Base-by-base conservation (phyloP, 1,140 invertebrate species). In the Papilio helenus region DNA sequence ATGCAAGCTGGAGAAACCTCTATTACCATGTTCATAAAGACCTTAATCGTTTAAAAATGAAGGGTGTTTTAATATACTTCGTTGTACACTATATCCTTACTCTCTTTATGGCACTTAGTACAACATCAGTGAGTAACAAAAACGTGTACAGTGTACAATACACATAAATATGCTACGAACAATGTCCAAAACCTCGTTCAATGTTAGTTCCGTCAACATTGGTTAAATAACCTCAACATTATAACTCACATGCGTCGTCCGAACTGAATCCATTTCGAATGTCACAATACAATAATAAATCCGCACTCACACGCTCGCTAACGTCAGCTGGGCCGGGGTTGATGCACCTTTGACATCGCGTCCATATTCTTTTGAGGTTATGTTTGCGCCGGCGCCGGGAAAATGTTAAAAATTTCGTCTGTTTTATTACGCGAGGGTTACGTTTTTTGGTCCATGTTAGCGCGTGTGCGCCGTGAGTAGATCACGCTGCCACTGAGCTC, bases 391-490 rank as follows among this genome's bases (percentile, higher is more conserved):
- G 85, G 86, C 84, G 82, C 76, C 80, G 44, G 65, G 23, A 76
- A 58, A 55, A 58, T 58, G 26, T 51, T 74, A 79, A 80, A 80
- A 34, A 65, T 20, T 20, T 80, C 77, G 82, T 68, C 76, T 81
- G 80, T 72, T 74, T 76, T 83, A 81, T 73, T 72, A 81, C 23
- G 26, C 61, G 26, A 68, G 80, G 80, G 81, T 85, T 82, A 83
- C 79, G 79, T 88, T 86, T 86, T 89, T 92, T 86, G 86, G 88
- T 81, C 81, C 87, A 91, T 90, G 86, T 85, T 74, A 74, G 87
- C 85, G 91, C 93, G 92, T 94, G 90, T 93, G 88, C 88, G 87
- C 89, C 80, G 84, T 89, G 85, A 88, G 90, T 94, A 94, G 92
- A 90, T 93, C 92, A 93, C 91, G 86, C 84, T 83, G 87, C 87